These are phyloP conservation scores for Nyctalus aviator DNA, from an alignment of 2,797 vertebrate genomes.

Conservation along the genomic window DNA sequence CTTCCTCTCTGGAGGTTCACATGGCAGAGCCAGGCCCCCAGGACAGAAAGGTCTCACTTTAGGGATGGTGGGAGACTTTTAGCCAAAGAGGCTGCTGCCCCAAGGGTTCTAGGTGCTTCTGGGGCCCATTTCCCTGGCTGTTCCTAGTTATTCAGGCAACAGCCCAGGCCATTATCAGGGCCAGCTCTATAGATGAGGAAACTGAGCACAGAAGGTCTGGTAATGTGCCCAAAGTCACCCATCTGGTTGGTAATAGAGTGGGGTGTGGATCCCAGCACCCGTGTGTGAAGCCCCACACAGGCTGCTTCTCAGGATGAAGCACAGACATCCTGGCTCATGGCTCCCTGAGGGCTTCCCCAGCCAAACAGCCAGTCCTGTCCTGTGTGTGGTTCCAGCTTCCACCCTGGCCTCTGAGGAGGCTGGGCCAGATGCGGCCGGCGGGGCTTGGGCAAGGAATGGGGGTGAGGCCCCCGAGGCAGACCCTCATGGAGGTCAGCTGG, in stretches of 20 bases:
- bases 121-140: rapidly evolving
- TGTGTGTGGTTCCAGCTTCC: neutral
- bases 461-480: neutral
- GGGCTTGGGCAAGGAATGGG: rapidly evolving
- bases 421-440: rapidly evolving
- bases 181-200: neutral
- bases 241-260: neutral
- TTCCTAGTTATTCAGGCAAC: neutral
- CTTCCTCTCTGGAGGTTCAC: neutral
- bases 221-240: neutral
- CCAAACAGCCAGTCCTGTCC: neutral
- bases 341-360: neutral
- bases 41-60: neutral
- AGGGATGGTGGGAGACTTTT: neutral
- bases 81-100: neutral
- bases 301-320: neutral
- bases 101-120: neutral
- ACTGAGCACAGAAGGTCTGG: neutral
- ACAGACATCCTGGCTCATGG: neutral
- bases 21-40: neutral
- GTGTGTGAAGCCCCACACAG: neutral
- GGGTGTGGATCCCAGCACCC: neutral
- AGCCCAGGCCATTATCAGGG: neutral
- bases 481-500: rapidly evolving
- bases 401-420: neutral